Evolutionary conservation across 2,888 invertebrate species (phyloP).

Genomic region (Philereme vetulata): DNA sequence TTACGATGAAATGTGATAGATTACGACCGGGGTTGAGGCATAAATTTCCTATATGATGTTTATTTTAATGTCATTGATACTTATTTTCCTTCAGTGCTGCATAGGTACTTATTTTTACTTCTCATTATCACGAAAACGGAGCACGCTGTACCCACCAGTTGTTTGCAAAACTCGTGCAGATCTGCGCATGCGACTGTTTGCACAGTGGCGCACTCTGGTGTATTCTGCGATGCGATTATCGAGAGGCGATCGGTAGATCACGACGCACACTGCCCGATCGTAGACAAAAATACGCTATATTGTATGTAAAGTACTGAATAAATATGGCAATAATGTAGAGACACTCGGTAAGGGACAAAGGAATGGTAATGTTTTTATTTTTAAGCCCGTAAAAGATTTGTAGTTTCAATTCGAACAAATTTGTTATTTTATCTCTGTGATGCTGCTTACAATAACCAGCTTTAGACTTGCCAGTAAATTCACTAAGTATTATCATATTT

Average conservation of each 20-base stretch:
- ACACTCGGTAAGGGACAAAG: constrained; percentile 29
- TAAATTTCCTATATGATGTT: no score
- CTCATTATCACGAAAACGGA: constrained; percentile 2
- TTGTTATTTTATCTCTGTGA: background rate
- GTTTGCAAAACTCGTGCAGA: constrained; percentile 59
- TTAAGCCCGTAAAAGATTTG: constrained; percentile 17
- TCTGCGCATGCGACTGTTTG: constrained; percentile 58
- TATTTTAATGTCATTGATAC: no score
- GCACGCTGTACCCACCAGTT: constrained; percentile 45
- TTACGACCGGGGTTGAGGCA: no score
- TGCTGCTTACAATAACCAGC: no score
- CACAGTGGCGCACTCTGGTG: constrained; percentile 45
- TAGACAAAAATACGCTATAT: constrained; percentile 40
- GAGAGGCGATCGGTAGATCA: constrained; percentile 61
- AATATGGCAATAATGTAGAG: constrained; percentile 34
- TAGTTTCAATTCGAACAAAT: constrained; percentile 14
- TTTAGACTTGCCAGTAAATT: no score
- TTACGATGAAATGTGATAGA: no score
- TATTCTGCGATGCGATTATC: constrained; percentile 55
- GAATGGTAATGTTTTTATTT: constrained; percentile 13
- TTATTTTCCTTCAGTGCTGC: no score
- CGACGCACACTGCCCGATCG: constrained; percentile 41
- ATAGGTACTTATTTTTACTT: background rate
- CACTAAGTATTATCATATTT: no score
- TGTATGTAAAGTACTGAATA: constrained; percentile 39